These are phyloP conservation scores for Malacosoma neustria DNA, from an alignment of 2,888 invertebrate species.

Conservation along the genomic window DNA sequence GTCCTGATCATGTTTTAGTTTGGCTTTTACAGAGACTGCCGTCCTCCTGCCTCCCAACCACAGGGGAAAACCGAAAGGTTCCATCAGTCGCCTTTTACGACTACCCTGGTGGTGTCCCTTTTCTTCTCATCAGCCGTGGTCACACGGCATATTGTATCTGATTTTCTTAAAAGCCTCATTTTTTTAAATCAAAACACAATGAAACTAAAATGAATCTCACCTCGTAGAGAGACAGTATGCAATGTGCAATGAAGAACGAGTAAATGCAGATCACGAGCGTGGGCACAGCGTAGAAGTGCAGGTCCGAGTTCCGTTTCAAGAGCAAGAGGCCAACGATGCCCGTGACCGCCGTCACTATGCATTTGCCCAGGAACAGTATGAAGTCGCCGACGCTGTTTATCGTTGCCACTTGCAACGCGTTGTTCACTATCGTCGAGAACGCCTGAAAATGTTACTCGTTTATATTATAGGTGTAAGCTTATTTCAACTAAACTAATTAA, in stretches of 20 bases:
- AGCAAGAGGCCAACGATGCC: conserved; percentile 84
- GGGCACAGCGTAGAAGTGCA: conserved; percentile 91
- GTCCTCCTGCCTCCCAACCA: too few relatives aligned
- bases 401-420: conserved; percentile 90
- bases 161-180: too few relatives aligned
- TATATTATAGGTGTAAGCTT: background rate
- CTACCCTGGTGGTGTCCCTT: too few relatives aligned
- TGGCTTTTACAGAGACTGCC: too few relatives aligned
- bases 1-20: too few relatives aligned
- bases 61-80: too few relatives aligned
- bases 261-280: conserved; percentile 89
- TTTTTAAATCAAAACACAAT: too few relatives aligned
- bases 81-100: too few relatives aligned
- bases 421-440: conserved; percentile 87
- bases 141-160: too few relatives aligned
- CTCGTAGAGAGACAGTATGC: conserved; percentile 94
- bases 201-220: too few relatives aligned
- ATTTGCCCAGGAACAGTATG: conserved; percentile 91
- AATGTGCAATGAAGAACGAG: conserved; percentile 94
- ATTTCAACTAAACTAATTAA: background rate
- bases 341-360: conserved; percentile 85
- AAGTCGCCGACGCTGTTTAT: conserved; percentile 96
- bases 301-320: conserved; percentile 80
- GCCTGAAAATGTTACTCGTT: conserved; percentile 73
- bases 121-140: too few relatives aligned